Evolutionary conservation across 2,888 invertebrate genomes (phyloP).

Genomic region (Tachystola acroxantha): DNA sequence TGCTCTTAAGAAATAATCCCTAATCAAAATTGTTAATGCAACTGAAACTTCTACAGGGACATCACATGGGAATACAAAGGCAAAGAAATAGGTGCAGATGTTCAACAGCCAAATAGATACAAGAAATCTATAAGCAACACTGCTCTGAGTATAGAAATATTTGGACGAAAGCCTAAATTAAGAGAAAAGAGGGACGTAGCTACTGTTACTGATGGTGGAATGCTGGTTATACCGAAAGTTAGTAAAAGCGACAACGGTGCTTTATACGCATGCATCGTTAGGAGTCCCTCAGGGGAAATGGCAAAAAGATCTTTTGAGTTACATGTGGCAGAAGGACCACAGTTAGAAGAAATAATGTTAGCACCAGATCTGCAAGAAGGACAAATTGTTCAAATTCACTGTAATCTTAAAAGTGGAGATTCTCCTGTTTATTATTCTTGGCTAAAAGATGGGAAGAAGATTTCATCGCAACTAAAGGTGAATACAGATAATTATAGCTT

Average conservation of each 20-base stretch:
- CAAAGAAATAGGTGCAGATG: constrained; percentile 56
- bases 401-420: constrained; percentile 85
- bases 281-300: constrained; percentile 86
- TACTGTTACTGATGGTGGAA: constrained; percentile 60
- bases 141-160: constrained; percentile 59
- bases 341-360: constrained; percentile 89
- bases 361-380: constrained; percentile 89
- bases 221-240: constrained; percentile 79
- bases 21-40: too few species aligned
- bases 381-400: constrained; percentile 90
- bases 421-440: constrained; percentile 84
- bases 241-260: constrained; percentile 84
- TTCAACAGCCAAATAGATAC: constrained; percentile 45
- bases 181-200: constrained; percentile 53
- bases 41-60: constrained; percentile 38
- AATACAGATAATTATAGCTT: constrained; percentile 5
- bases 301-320: constrained; percentile 85
- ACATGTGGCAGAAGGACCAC: constrained; percentile 85
- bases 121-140: constrained; percentile 49
- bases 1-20: too few species aligned
- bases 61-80: constrained; percentile 72
- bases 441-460: constrained; percentile 82
- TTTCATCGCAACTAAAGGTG: constrained; percentile 82
- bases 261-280: constrained; percentile 87
- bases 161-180: constrained; percentile 69